Evolutionary conservation across 2,113 vertebrate species (phyloP), one percentile per base, ranked within the genome.

Genomic region (Larimichthys crocea): DNA sequence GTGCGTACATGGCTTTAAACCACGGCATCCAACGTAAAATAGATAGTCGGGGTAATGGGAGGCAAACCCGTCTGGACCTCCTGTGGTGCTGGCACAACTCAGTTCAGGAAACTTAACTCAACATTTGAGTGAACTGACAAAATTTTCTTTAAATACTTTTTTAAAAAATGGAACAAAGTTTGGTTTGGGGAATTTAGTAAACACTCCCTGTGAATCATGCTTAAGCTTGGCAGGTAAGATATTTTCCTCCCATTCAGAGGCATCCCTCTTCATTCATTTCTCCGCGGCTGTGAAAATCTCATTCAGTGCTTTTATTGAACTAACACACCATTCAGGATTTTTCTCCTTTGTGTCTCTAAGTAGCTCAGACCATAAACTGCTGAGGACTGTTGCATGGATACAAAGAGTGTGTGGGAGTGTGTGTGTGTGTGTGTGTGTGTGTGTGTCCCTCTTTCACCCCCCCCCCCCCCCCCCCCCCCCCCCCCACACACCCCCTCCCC

Each of bases 361-460:
- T 63, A 82, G 88, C 86, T 88, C 86, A 76, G 72, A 76, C 72
- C 68, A 86, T 69, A 86, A 85, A 85, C 83, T 71, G 74, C 77
- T 0, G 71, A 73, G 70, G 74, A 80, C 81, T 85, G 91, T 89
- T 92, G 90, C 89, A 75, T 90, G 76, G 90, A 85, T 84, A 91
- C 85, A 77, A 67, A 70, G 61, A 61, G 74, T 77, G 88, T 78
- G 83, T 78, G 57, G 44, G 74, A 22, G 57, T 68, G 60, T 26
- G 63, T 67, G 66, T 69, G 46, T 29, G 69, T 55, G 53, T 46
- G 40, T 75, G 71, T 50, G 57, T 60, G 61, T 60, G 31, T 35
- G 42, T 35, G 52, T 12, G 29, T 31, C 31, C 31, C 31, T 35
- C 31, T 35, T 35, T 7, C 6, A 60, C 17, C 29, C 44, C n/a